Conservation (phyloP, 2,888 invertebrate species). For the Yponomeuta plumbellus region DNA sequence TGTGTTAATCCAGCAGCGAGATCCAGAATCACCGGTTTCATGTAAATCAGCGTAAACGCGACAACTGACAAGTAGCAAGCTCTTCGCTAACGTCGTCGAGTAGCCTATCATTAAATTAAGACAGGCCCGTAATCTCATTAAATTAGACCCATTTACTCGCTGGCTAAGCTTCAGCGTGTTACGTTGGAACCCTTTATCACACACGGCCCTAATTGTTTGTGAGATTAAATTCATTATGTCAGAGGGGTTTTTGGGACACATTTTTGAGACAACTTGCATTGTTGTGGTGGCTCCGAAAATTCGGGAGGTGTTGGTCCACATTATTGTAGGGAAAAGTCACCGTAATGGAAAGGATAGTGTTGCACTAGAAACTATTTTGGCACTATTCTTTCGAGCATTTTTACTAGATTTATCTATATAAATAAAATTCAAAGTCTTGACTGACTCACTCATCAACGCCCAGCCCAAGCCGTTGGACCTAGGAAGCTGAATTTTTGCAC, state of each 20-base stretch:
- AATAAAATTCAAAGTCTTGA: no score
- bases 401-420: no score
- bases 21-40: no score
- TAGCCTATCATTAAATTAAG: not conserved
- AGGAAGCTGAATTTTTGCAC: no score
- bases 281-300: not conserved
- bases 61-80: no score
- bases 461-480: no score
- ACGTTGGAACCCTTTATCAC: not conserved
- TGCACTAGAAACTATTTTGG: not conserved
- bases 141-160: not conserved
- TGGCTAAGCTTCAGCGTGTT: not conserved
- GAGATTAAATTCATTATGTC: constrained; percentile 1
- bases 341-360: not conserved
- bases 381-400: not conserved
- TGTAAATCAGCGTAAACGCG: no score
- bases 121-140: not conserved
- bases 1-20: no score
- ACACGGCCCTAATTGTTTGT: not conserved
- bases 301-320: not conserved
- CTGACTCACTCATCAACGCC: no score
- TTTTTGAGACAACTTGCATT: not conserved
- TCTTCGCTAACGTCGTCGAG: not conserved
- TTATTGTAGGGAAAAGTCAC: not conserved
- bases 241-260: not conserved